Conservation (phyloP, 2,888 invertebrate species). For the Hylaea fasciaria region DNA sequence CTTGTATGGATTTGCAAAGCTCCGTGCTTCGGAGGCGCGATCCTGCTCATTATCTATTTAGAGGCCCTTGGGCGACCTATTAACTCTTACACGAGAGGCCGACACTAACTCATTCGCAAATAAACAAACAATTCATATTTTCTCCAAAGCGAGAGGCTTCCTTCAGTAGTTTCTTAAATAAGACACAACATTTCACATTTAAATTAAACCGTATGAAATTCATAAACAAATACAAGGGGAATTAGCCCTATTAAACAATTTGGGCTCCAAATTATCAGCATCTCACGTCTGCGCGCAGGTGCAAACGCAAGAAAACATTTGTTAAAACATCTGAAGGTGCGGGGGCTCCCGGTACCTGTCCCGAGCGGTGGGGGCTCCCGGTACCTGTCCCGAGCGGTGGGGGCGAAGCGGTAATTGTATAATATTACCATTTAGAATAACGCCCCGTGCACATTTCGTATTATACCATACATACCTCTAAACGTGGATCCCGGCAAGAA, state of each 20-base stretch:
- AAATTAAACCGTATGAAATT: constrained; percentile 29
- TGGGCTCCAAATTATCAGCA: constrained; percentile 36
- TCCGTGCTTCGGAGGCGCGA: no score
- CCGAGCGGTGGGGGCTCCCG: constrained; percentile 22
- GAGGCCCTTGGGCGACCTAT: no score
- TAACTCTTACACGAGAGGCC: no score
- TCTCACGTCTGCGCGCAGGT: constrained; percentile 34
- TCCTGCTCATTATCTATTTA: no score
- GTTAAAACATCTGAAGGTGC: constrained; percentile 29
- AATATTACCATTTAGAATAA: constrained; percentile 48
- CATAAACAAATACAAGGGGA: constrained; percentile 31
- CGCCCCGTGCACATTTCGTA: constrained; percentile 28
- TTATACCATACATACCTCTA: constrained; percentile 17
- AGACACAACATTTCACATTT: constrained; percentile 8
- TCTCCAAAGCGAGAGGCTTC: no score
- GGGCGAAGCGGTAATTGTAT: constrained; percentile 45
- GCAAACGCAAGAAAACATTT: constrained; percentile 36
- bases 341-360: constrained; percentile 36
- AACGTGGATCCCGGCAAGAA: constrained; percentile 36
- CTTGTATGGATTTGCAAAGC: no score
- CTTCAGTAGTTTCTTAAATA: background rate
- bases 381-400: constrained; percentile 32
- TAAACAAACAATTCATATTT: no score
- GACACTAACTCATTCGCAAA: no score
- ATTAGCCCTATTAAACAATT: constrained; percentile 32